A percentile compares a stretch with the other conserved stretches of the same genome.
Evolutionary conservation across 2,888 invertebrate genomes (phyloP).

Genomic region (Tortricodes alternella): DNA sequence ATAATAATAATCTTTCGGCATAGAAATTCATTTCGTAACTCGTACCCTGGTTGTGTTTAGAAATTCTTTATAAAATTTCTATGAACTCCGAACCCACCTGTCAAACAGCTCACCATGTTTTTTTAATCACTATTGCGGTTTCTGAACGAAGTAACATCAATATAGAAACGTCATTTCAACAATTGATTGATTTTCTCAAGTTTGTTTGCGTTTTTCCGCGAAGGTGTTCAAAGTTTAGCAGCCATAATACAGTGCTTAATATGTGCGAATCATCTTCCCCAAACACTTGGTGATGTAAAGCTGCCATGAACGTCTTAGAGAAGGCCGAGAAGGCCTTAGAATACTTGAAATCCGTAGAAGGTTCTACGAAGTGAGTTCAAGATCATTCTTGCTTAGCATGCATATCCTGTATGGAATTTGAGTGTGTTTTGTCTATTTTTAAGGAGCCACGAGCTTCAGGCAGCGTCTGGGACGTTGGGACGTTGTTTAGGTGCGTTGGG

Average conservation of each 20-base stretch:
- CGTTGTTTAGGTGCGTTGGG: slow-evolving; percentile 73
- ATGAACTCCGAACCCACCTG: too few relatives aligned
- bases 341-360: slow-evolving; percentile 67
- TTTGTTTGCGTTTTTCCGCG: slow-evolving; percentile 54
- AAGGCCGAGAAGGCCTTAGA: slow-evolving; percentile 78
- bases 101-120: too few relatives aligned
- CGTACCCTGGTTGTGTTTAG: too few relatives aligned
- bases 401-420: slow-evolving; percentile 24
- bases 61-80: too few relatives aligned
- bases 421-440: slow-evolving; percentile 22
- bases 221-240: slow-evolving; percentile 42
- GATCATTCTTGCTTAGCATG: slow-evolving; percentile 31
- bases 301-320: slow-evolving; percentile 73
- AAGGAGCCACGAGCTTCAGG: slow-evolving; percentile 72
- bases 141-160: slow-evolving; percentile 13
- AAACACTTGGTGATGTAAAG: slow-evolving; percentile 41
- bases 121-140: not conserved
- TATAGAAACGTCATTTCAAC: slow-evolving; percentile 25
- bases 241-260: slow-evolving; percentile 35
- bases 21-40: too few relatives aligned
- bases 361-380: slow-evolving; percentile 62
- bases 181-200: slow-evolving; percentile 55
- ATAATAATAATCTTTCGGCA: too few relatives aligned
- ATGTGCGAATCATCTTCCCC: slow-evolving; percentile 40
- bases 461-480: slow-evolving; percentile 71